These are phyloP conservation scores for Chymomyza procnemis DNA, from an alignment of 2,888 invertebrate genomes.

Conservation along the genomic window DNA sequence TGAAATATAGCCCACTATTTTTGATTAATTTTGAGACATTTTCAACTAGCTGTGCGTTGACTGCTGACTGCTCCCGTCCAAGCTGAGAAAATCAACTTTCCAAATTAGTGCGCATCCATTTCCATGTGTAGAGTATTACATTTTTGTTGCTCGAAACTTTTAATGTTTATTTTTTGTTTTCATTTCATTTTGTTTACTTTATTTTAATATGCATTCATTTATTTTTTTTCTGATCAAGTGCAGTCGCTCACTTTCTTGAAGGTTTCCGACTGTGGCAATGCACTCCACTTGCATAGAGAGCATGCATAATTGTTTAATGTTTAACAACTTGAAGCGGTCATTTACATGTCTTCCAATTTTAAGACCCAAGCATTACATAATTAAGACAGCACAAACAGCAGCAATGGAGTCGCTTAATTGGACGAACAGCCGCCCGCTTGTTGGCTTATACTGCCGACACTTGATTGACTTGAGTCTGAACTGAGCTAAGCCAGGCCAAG, in stretches of 20 bases:
- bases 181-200: not conserved
- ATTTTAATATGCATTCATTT: not conserved
- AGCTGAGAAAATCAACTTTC: too few species aligned
- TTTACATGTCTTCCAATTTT: conserved; percentile 70
- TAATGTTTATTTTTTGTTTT: too few species aligned
- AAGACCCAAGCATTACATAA: conserved; percentile 57
- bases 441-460: not conserved
- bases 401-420: conserved; percentile 4
- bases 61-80: too few species aligned
- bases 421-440: not conserved
- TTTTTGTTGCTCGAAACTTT: too few species aligned
- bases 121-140: too few species aligned
- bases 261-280: not conserved
- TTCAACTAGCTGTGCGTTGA: too few species aligned
- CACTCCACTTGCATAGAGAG: not conserved
- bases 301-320: conserved; percentile 27
- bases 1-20: too few species aligned
- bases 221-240: not conserved
- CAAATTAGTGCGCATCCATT: too few species aligned
- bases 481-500: conserved; percentile 23
- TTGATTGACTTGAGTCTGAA: conserved; percentile 5
- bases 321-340: conserved; percentile 60
- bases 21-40: too few species aligned
- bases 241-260: not conserved
- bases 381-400: conserved; percentile 55